Evolutionary conservation across 92 coral and sea anemone genomes (phyloP).

Genomic region (Epizoanthus ramosus): DNA sequence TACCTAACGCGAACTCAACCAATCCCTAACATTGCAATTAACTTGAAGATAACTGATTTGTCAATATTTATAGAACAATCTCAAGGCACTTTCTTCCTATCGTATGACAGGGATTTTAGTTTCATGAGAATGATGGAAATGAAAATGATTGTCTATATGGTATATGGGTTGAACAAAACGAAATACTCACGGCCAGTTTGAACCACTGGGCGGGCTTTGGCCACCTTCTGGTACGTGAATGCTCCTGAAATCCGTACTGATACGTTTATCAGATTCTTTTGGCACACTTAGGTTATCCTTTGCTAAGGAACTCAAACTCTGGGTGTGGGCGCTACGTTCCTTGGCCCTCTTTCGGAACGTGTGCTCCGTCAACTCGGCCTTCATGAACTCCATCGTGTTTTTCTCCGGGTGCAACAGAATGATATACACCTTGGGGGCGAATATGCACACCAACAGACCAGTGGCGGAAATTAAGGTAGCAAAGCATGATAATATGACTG

Average conservation of each 20-base stretch:
- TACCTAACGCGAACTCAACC: too few relatives aligned
- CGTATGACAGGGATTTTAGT: too few relatives aligned
- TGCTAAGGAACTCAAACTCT: background rate
- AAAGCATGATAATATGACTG: slow-evolving; percentile 64
- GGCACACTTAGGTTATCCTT: slow-evolving; percentile 2
- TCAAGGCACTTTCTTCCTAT: too few relatives aligned
- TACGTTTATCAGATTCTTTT: background rate
- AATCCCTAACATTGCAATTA: too few relatives aligned
- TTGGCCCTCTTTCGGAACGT: slow-evolving; percentile 60
- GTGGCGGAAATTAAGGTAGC: slow-evolving; percentile 77
- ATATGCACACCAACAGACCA: slow-evolving; percentile 77
- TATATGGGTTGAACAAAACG: too few relatives aligned
- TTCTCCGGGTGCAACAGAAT: slow-evolving; percentile 74
- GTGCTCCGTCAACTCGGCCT: slow-evolving; percentile 72
- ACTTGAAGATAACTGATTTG: too few relatives aligned
- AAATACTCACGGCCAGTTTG: slow-evolving; percentile 19
- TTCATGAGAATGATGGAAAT: too few relatives aligned
- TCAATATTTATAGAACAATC: too few relatives aligned
- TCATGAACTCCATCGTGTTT: slow-evolving; percentile 74
- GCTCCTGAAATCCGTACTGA: slow-evolving; percentile 5
- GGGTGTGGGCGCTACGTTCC: slow-evolving; percentile 3
- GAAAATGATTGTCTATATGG: too few relatives aligned
- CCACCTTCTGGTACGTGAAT: slow-evolving; percentile 9
- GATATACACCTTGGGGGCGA: slow-evolving; percentile 77
- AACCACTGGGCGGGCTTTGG: background rate